Percentiles rank a stretch among this genome's conserved stretches.
Evolutionary conservation across 2,113 vertebrate genomes (phyloP).

Genomic region (Trogon melanurus): DNA sequence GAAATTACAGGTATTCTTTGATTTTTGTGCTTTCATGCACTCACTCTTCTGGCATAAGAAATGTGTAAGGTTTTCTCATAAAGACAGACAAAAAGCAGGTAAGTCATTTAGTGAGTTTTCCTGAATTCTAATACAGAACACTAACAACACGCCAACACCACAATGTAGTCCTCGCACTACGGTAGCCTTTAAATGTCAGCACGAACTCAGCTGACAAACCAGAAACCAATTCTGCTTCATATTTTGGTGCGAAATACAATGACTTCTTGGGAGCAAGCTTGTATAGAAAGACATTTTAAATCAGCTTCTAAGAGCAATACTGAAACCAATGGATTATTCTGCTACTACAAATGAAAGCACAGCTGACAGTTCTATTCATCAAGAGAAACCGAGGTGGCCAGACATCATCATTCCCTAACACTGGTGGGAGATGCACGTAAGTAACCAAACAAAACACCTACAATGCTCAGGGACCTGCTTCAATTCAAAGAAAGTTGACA

Average conservation of each 20-base stretch:
- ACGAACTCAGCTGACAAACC: background rate
- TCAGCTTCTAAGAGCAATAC: background rate
- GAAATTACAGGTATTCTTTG: background rate
- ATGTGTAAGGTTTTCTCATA: background rate
- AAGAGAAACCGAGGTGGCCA: background rate
- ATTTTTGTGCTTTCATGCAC: background rate
- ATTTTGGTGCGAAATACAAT: background rate
- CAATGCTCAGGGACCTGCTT: background rate
- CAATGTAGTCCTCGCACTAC: background rate
- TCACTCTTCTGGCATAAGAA: background rate
- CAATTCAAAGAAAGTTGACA: background rate
- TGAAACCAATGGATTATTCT: background rate
- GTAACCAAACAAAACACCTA: background rate
- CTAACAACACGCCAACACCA: background rate
- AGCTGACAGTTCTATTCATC: background rate
- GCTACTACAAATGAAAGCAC: background rate
- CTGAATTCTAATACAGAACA: background rate
- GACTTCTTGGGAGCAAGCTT: background rate
- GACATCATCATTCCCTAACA: background rate
- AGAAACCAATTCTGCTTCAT: background rate
- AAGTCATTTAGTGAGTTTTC: background rate
- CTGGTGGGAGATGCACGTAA: background rate
- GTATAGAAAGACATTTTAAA: background rate
- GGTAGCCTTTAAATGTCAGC: background rate
- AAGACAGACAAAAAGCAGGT: background rate